A percentile compares a stretch with the other conserved stretches of the same genome.
These are phyloP conservation scores for Willowsia nigromaculata DNA, from an alignment of 2,888 invertebrate genomes.

Conservation along the genomic window DNA sequence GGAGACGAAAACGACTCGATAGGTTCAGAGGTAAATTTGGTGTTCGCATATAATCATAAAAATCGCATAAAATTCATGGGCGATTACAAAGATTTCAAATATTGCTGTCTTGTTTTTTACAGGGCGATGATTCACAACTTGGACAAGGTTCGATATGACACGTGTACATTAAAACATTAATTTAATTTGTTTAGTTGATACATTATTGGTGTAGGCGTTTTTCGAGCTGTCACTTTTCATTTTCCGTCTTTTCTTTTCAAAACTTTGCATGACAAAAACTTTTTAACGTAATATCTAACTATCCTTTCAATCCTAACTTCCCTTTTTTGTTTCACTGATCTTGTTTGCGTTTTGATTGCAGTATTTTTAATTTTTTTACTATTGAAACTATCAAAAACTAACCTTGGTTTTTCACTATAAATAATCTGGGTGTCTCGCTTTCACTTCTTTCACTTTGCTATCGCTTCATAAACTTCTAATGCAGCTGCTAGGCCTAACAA, in stretches of 20 bases:
- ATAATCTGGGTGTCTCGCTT: background rate
- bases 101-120: background rate
- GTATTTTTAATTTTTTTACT: background rate
- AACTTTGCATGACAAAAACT: background rate
- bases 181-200: background rate
- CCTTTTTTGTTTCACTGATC: background rate
- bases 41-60: too few species aligned
- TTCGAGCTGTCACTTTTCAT: background rate
- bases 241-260: background rate
- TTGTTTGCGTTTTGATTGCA: background rate
- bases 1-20: conserved; percentile 64
- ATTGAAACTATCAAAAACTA: background rate
- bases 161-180: too few species aligned
- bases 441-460: conserved; percentile 22
- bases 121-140: conserved; percentile 57
- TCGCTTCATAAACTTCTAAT: conserved; percentile 45
- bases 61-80: too few species aligned
- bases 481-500: conserved; percentile 64
- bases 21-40: conserved; percentile 67
- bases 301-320: background rate
- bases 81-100: too few species aligned
- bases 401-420: background rate
- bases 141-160: conserved; percentile 44
- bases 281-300: background rate
- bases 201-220: background rate